Evolutionary conservation across 2,888 invertebrate genomes (phyloP), one percentile per base, ranked within the genome.

Genomic region (Agelastica alni): DNA sequence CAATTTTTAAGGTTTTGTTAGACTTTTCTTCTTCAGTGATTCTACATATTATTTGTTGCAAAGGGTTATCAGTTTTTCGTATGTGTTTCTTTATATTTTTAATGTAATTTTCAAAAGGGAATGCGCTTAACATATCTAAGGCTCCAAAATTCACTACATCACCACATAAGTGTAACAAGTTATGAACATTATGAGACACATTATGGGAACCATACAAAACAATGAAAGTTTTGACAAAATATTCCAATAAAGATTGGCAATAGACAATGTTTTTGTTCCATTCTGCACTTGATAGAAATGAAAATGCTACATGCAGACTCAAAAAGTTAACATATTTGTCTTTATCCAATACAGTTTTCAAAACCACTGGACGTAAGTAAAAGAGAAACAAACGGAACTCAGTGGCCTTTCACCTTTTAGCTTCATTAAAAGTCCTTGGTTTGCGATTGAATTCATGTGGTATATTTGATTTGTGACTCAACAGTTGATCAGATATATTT

Each of bases 181-280:
- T 28, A 30, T 44, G 44, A 14, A 44, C 31, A 44, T 44, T 44
- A 44, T 31, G 31, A 10, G 31, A 44, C n/a, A 44, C 16, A 44
- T 44, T 17, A n/a, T 44, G 16, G 16, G 14, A 17, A 12, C 44
- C 44, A 44, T 44, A 44, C 5, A 44, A 12, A 16, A 9, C 10
- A 7, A 7, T 7, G 17, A 44, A 44, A 16, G 13, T 16, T 7
- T 28, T 14, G 6, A 44, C 31, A 44, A 44, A 44, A 44, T 44
- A 17, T n/a, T 2, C 13, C n/a, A 45, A 4, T 6, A 10, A 22
- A 10, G 41, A 3, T 5, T 3, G 3, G 12, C 4, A 1, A 41
- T 22, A 41, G 13, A 20, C 22, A 41, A 22, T 7, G 12, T 41
- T 13, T 9, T 39, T 2, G 39, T 16, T 16, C 14, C 14, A 20